These are phyloP conservation scores for Cephus spinipes DNA, from an alignment of 2,888 invertebrate genomes.

Conservation along the genomic window DNA sequence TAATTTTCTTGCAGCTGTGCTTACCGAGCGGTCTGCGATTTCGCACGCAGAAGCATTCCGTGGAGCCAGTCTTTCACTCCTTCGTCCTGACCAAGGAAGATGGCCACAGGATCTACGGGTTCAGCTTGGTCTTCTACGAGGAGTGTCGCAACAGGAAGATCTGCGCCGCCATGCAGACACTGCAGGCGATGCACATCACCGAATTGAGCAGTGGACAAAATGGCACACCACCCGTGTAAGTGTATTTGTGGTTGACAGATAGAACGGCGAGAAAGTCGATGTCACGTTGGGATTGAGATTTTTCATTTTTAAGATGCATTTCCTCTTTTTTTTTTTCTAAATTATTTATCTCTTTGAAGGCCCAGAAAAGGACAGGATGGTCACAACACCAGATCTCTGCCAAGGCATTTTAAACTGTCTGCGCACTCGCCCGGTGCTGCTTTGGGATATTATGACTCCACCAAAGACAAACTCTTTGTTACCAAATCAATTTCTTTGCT, in stretches of 20 bases:
- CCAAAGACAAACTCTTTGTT: slow-evolving; percentile 94
- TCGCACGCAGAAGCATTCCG: slow-evolving; percentile 90
- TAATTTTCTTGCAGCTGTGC: slow-evolving; percentile 78
- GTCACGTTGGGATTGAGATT: neutral
- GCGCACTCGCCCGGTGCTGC: slow-evolving; percentile 82
- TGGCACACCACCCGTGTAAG: slow-evolving; percentile 62
- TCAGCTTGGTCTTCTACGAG: slow-evolving; percentile 95
- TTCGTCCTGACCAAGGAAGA: slow-evolving; percentile 98
- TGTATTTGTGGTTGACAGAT: slow-evolving; percentile 10
- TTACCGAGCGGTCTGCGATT: slow-evolving; percentile 95
- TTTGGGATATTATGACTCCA: slow-evolving; percentile 90
- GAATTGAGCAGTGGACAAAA: slow-evolving; percentile 86
- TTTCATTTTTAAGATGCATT: slow-evolving; percentile 3
- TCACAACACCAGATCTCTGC: slow-evolving; percentile 85
- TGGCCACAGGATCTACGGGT: slow-evolving; percentile 94
- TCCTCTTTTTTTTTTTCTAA: neutral
- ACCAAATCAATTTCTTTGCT: slow-evolving; percentile 95
- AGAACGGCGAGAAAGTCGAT: neutral
- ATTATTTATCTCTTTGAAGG: slow-evolving; percentile 39
- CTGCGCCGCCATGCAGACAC: slow-evolving; percentile 94
- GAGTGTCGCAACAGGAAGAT: slow-evolving; percentile 93
- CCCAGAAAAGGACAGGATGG: slow-evolving; percentile 69
- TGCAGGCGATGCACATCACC: slow-evolving; percentile 93
- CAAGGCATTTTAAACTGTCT: slow-evolving; percentile 88
- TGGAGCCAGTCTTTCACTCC: slow-evolving; percentile 91